A percentile compares a stretch with the other conserved stretches of the same genome.
These are phyloP conservation scores for Protomyctophum bolini DNA, from an alignment of 2,113 vertebrate species.

Conservation along the genomic window DNA sequence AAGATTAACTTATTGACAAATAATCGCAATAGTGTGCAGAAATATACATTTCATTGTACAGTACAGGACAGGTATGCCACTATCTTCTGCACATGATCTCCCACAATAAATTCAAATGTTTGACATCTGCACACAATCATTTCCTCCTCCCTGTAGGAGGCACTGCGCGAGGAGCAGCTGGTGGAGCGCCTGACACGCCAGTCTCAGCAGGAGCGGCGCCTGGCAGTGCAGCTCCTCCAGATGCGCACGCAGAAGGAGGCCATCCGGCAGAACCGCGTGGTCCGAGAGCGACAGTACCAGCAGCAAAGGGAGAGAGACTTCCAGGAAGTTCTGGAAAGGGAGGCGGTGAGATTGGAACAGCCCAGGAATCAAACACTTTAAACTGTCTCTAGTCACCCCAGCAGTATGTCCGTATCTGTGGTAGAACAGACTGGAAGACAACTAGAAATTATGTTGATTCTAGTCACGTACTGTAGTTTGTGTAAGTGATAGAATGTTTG, in stretches of 20 bases:
- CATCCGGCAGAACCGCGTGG: constrained; percentile 86
- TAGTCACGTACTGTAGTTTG: constrained; percentile 1
- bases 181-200: constrained; percentile 87
- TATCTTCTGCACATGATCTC: neutral
- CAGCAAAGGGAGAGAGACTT: constrained; percentile 86
- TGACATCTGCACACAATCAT: neutral
- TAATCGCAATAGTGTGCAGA: no score
- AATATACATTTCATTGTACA: no score
- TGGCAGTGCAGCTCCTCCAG: constrained; percentile 89
- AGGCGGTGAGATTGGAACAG: constrained; percentile 82
- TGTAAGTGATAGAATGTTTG: constrained; percentile 10
- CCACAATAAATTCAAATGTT: neutral
- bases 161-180: constrained; percentile 84
- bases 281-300: constrained; percentile 89
- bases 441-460: neutral
- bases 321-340: constrained; percentile 86
- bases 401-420: constrained; percentile 16
- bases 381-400: constrained; percentile 1
- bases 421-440: neutral
- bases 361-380: constrained; percentile 24
- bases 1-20: no score
- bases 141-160: constrained; percentile 74
- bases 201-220: constrained; percentile 87
- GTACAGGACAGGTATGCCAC: no score
- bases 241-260: constrained; percentile 88